Evolutionary conservation across 2,797 vertebrate species (phyloP), one percentile per base, ranked within the genome.

Genomic region (Schizopygopsis pylzovi): DNA sequence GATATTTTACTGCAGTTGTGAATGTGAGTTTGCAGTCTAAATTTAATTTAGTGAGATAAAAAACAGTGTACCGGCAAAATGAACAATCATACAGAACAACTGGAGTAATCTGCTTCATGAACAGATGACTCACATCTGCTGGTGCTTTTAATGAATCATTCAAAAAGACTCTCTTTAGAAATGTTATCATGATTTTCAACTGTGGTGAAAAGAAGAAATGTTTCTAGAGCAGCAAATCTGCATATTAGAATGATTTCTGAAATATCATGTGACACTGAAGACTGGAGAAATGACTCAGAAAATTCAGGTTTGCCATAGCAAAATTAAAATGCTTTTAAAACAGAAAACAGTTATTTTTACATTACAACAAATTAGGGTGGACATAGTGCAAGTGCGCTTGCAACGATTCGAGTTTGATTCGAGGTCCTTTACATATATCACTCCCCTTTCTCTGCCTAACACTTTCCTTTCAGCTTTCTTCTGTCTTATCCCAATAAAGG

Each of bases 21-120:
- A 79, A 79, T 45, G 39, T 25, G 20, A 78, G 20, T 59, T 37
- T 78, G 54, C n/a, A 43, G 37, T 45, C 39, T 61, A 63, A 63
- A 79, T 78, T 56, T n/a, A 63, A 79, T 61, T 43, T 54, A 47
- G 28, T 18, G 25, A 76, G 18, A 54, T 54, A 37, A 76, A 54
- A 76, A 54, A 52, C 45, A 8, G 10, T 13, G 33, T 56, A n/a
- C 75, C 1, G 1, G 33, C 52, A 54, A 37, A 76, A 56, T 56
- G 28, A 77, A 77, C 73, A 78, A 25, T 25, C 56, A 28, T 43
- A 61, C n/a, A 43, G 22, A 79, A 61, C 22, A 61, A 45, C 13
- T 8, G 22, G 12, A 18, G 7, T 6, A 79, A 79, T 61, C 13
- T 43, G 13, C 43, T 61, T 16, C 20, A 43, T 43, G n/a, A 45